Percentiles rank a stretch among this genome's conserved stretches.
Conservation (phyloP, 2,797 vertebrate genomes). For the Rousettus madagascariensis region DNA sequence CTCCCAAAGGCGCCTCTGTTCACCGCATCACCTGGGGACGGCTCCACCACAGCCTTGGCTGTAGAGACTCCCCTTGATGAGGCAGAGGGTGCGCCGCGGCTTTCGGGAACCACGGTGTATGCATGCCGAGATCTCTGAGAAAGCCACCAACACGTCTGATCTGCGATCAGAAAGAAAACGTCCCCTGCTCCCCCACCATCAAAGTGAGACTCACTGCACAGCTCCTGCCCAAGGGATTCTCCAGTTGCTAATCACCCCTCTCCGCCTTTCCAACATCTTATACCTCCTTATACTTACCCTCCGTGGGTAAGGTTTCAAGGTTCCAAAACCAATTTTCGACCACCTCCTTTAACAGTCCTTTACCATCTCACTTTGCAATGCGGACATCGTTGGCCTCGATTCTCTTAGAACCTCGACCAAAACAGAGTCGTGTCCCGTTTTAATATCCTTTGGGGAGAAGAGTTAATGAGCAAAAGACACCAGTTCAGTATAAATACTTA, state of each 20-base stretch:
- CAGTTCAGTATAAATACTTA: conserved; percentile 55
- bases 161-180: neutral
- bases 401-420: neutral
- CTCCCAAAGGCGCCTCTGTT: neutral
- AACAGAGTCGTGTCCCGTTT: neutral
- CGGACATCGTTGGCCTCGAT: neutral
- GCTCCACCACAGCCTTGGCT: neutral
- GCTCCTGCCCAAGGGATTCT: neutral
- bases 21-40: neutral
- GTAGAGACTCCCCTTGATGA: neutral
- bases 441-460: conserved; percentile 47
- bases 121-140: neutral
- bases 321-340: neutral
- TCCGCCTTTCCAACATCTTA: neutral
- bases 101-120: neutral
- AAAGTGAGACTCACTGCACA: neutral
- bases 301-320: neutral
- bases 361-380: neutral
- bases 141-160: neutral
- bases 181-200: neutral
- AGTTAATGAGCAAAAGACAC: conserved; percentile 24
- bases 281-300: neutral
- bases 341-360: neutral
- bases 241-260: neutral
- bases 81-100: neutral